Percentiles rank a stretch among this genome's conserved stretches.
Conservation (phyloP, 2,797 vertebrate species). For the Pseudochirops corinnae region DNA sequence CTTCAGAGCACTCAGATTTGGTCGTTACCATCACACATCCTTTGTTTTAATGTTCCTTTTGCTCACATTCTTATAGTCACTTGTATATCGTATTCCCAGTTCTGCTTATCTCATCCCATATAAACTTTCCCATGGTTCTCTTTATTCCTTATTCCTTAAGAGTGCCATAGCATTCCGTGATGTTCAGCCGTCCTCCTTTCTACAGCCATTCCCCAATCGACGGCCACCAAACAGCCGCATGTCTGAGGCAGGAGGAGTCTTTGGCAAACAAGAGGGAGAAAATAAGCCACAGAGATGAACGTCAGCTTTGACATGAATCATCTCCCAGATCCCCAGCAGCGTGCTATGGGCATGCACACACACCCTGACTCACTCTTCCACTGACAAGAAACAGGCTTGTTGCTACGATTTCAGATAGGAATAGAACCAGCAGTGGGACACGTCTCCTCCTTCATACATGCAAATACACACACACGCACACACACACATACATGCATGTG, state of each 20-base stretch:
- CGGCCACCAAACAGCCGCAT: conserved; percentile 33
- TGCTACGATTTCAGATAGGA: conserved; percentile 77
- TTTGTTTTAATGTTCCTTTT: not conserved
- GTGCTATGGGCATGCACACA: conserved; percentile 73
- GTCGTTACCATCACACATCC: not conserved
- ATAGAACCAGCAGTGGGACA: conserved; percentile 69
- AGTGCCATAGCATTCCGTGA: not conserved
- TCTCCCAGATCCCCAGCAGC: conserved; percentile 20
- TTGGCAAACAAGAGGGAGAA: conserved; percentile 52
- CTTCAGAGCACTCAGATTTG: not conserved
- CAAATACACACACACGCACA: not conserved
- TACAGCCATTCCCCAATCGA: not conserved
- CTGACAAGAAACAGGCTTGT: conserved; percentile 74
- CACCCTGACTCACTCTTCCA: conserved; percentile 80
- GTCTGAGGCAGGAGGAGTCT: conserved; percentile 72
- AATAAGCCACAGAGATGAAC: conserved; percentile 63
- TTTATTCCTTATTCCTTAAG: not conserved
- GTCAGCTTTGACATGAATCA: conserved; percentile 80
- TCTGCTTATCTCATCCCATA: not conserved
- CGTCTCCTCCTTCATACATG: not conserved
- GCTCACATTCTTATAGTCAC: not conserved
- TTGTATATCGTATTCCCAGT: not conserved
- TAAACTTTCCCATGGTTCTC: not conserved
- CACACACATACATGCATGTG: not conserved
- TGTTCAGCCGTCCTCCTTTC: not conserved